Evolutionary conservation across 2,797 vertebrate species (phyloP), one percentile per base, ranked within the genome.

Genomic region (Pseudochaenichthys georgianus): DNA sequence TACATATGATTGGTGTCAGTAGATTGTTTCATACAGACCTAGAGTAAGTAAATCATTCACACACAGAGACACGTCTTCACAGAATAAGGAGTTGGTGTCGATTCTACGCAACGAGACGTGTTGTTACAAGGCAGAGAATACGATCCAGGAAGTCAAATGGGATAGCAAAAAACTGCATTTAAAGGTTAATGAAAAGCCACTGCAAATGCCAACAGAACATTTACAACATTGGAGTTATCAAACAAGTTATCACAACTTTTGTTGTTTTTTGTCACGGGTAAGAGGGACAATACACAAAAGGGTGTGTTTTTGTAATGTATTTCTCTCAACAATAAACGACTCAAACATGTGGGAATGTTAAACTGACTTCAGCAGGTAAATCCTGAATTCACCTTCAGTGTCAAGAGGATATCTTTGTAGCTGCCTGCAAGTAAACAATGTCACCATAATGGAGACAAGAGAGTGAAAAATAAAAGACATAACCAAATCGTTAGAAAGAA

Each of bases 1-100:
- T 38, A 7, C 34, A 38, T 38, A 38, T 6, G 8, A 38, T 2
- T 38, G 34, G 13, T 64, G 64, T 45, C 4, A 8, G 12, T 47
- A 46, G 1, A 23, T 63, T 17, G 34, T 47, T 53, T 58, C 12
- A 66, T 53, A 19, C 38, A 43, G n/a, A 15, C 5, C 12, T 65
- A 17, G 54, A 64, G 16, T 47, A 60, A 64, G n/a, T 47, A 2
- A 9, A 38, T 38, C 34, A 38, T 9, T 38, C 34, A 38, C 34
- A 9, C 28, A 28, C 28, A 28, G 28, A 28, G 28, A 21, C 21
- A n/a, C n/a, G n/a, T n/a, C n/a, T n/a, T n/a, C n/a, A n/a, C n/a
- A n/a, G n/a, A 38, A 15, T 4, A 13, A 11, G 1, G 0, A 11
- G 4, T 41, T 51, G 17, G n/a, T 28, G 0, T 1, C 47, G 16